Base-by-base conservation (phyloP, 2,797 vertebrate genomes). In the Tolypeutes matacus region DNA sequence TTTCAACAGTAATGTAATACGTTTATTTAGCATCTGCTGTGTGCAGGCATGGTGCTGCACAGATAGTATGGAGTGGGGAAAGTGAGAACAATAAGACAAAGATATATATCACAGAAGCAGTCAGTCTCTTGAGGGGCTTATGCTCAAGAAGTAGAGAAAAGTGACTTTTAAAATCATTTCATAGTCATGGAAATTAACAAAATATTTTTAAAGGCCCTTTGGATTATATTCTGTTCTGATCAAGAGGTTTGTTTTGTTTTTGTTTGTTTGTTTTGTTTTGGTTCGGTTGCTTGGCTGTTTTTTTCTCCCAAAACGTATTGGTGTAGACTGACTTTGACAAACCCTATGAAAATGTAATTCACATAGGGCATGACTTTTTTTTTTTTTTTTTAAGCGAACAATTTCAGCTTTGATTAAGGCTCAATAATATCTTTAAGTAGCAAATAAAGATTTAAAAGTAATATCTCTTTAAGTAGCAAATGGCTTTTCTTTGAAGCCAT, bases 381-480 rank as follows among this genome's bases (percentile, higher is more conserved):
- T 64, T 34, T 64, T 10, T 6, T 39, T 62, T 82, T 72, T 46
- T 21, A 87, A 89, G 72, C 46, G 14, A 60, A 85, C 39, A 39
- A 18, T 85, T 75, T 39, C 62, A 81, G 65, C 77, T 88, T 93
- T 92, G 34, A 25, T 86, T 87, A 39, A 75, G 80, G 58, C 25
- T 94, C 14, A 67, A 23, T 58, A n/a, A 51, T 58, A 56, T 82
- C 58, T 84, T 58, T 34, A 86, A 70, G 82, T 85, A 91, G 21
- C 77, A 92, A 94, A 75, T 92, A 39, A 39, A 39, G 39, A 39
- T 39, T 39, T 39, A 39, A 39, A 39, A 39, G n/a, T 58, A n/a
- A 51, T 58, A 56, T 82, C 58, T 94, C 91, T 84, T 58, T 34
- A 86, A 70, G 82, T 85, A 91, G 21, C 77, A 92, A 94, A 75